These are phyloP conservation scores for Phainopepla nitens DNA, from an alignment of 2,113 vertebrate genomes.

Conservation along the genomic window DNA sequence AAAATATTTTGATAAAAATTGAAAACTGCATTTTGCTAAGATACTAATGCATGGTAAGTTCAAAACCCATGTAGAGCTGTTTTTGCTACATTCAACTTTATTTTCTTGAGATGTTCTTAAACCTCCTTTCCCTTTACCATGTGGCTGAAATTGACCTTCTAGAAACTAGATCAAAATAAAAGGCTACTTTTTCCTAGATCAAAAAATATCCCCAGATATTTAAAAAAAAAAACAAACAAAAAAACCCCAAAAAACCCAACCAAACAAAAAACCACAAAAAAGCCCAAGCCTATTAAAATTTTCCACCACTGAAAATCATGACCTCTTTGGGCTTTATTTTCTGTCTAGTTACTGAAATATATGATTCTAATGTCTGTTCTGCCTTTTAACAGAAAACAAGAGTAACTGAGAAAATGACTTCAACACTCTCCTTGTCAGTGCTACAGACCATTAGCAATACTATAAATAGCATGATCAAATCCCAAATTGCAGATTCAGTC, in stretches of 20 bases:
- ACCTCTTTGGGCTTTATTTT: not conserved
- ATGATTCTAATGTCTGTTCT: not conserved
- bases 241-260: not conserved
- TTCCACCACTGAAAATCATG: not conserved
- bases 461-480: constrained; percentile 44
- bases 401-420: not conserved
- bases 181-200: not conserved
- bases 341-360: not conserved
- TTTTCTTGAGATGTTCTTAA: not conserved
- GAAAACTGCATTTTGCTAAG: not conserved
- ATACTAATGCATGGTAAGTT: not conserved
- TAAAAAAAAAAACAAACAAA: too few relatives aligned
- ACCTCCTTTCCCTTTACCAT: not conserved
- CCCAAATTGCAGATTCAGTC: constrained; percentile 37
- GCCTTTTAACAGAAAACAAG: not conserved
- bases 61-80: not conserved
- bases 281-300: not conserved
- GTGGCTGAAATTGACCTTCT: not conserved
- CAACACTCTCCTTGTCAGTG: not conserved
- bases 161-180: not conserved
- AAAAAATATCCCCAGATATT: not conserved
- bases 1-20: not conserved
- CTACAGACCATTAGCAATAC: constrained; percentile 23
- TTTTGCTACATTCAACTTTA: not conserved
- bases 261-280: not conserved